phyloP scores from a whole-genome alignment of 2,113 vertebrate genomes.

The Psettodes erumei region DNA sequence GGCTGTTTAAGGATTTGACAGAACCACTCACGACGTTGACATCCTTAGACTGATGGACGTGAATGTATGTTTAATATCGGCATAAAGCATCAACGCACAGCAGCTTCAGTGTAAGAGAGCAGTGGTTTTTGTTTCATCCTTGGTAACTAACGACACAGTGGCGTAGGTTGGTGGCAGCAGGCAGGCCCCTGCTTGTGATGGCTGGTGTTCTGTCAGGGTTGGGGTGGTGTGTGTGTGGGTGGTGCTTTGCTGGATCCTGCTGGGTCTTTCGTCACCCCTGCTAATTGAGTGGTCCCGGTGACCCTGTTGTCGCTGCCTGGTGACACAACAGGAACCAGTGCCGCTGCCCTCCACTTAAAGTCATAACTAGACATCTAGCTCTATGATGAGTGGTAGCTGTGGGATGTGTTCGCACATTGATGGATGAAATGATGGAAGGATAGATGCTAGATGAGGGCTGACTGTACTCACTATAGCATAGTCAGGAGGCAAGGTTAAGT shows the following conservation, averaged over 20 bases:
- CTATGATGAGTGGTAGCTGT: slow-evolving; percentile 1
- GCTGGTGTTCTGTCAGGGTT: slow-evolving; percentile 62
- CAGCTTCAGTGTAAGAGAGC: not conserved
- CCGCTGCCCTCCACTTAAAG: slow-evolving; percentile 51
- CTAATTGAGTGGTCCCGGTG: slow-evolving; percentile 79
- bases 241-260: slow-evolving; percentile 58
- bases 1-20: not conserved
- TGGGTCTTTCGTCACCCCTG: slow-evolving; percentile 77
- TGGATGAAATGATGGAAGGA: slow-evolving; percentile 39
- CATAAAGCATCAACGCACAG: not conserved
- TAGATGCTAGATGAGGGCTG: slow-evolving; percentile 8
- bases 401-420: not conserved
- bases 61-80: slow-evolving; percentile 10
- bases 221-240: slow-evolving; percentile 4
- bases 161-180: slow-evolving; percentile 44
- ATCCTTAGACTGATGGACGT: not conserved
- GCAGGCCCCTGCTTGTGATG: slow-evolving; percentile 41
- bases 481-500: slow-evolving; percentile 32
- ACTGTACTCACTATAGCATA: not conserved
- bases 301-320: slow-evolving; percentile 68
- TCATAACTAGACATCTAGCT: slow-evolving; percentile 58
- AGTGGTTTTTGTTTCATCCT: not conserved
- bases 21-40: not conserved
- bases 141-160: not conserved
- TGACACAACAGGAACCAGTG: slow-evolving; percentile 68